Base-by-base conservation (phyloP, 2,113 vertebrate genomes). In the Condylura cristata region DNA sequence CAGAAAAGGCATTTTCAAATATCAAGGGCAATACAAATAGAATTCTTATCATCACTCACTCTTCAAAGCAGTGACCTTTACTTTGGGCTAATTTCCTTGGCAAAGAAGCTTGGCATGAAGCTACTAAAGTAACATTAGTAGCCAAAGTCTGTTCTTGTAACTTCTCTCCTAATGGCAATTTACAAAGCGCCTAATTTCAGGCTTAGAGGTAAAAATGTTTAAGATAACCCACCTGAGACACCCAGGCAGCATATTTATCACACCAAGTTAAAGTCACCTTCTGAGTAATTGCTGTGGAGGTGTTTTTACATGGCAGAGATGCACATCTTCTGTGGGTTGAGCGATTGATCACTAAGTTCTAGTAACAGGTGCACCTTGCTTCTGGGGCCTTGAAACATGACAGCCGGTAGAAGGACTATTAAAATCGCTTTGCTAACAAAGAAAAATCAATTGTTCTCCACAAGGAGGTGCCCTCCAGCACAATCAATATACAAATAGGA, bases 361-460 rank as follows among this genome's bases (percentile, higher is more conserved):
- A 89, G 90, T 96, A 97, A 96, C 94, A 97, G 95, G 92, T 93
- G 82, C 32, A 30, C 96, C 95, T 98, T 95, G 97, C 96, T 98
- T 96, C 83, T 88, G 93, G 96, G 96, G 80, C 87, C 97, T 93
- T 95, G 95, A 2, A 5, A 97, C 89, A 90, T 81, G 97, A 97
- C 97, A 98, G 97, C 81, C 86, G 95, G 76, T 90, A 97, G 97
- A 98, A 98, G 97, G 95, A 97, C 97, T 97, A 98, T 97, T 98
- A 98, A 98, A 97, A 98, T 97, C 74, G 37, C 97, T 98, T 97
- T 96, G 94, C 96, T 98, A 97, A 98, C 97, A 98, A 95, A 96
- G 96, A 88, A 95, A 98, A 98, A 98, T 98, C 98, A 98, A 98
- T 98, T 96, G 68, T 97, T 96, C 96, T 98, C 97, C 97, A 98